These are phyloP conservation scores for Siphamia tubifer DNA, from an alignment of 2,113 vertebrate species.

Conservation along the genomic window DNA sequence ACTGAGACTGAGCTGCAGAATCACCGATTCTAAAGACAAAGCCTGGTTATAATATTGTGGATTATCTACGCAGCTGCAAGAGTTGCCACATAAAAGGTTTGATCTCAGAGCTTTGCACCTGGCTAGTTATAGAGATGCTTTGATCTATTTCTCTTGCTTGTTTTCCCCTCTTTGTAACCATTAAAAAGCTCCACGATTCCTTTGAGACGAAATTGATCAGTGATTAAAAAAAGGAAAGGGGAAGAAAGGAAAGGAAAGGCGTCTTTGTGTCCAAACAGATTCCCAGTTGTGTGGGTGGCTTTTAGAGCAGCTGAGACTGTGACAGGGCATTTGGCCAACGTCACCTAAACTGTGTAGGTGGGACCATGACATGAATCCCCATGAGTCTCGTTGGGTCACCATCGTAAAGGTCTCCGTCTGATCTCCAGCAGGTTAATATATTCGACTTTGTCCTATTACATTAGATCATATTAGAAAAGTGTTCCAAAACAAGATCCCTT, in stretches of 20 bases:
- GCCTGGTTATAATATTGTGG: conserved; percentile 5
- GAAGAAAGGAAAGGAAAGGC: conserved; percentile 36
- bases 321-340: not conserved
- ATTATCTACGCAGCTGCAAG: conserved; percentile 43
- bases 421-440: not conserved
- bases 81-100: conserved; percentile 54
- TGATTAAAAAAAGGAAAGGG: conserved; percentile 51
- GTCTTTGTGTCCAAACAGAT: conserved; percentile 37
- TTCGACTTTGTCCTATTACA: not conserved
- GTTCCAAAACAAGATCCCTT: too few species aligned
- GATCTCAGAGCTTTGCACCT: conserved; percentile 63
- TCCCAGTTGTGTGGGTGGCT: conserved; percentile 23
- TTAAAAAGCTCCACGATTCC: conserved; percentile 53
- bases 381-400: not conserved
- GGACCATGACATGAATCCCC: not conserved
- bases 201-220: conserved; percentile 63
- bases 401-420: not conserved
- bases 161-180: conserved; percentile 60
- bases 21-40: conserved; percentile 26
- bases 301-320: conserved; percentile 9
- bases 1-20: not conserved
- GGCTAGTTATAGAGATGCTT: conserved; percentile 59
- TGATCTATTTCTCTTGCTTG: conserved; percentile 67
- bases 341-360: not conserved
- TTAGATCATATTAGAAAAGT: not conserved